Conservation (phyloP, 2,113 vertebrate species). For the Dicrurus megarhynchus region DNA sequence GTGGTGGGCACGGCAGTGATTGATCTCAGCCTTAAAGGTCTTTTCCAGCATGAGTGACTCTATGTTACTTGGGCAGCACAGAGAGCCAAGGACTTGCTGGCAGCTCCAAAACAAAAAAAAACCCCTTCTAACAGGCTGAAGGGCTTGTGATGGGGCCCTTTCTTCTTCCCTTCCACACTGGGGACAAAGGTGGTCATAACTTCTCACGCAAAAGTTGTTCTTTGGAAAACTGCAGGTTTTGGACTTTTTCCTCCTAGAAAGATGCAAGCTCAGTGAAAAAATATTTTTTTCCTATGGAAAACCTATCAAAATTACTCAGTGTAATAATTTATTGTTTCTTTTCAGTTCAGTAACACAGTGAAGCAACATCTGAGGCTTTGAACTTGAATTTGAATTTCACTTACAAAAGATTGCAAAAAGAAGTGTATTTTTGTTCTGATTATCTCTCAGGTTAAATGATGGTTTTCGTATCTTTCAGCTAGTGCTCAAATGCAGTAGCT, state of each 20-base stretch:
- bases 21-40: background rate
- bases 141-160: rapidly evolving
- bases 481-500: background rate
- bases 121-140: rapidly evolving
- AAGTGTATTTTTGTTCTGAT: background rate
- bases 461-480: background rate
- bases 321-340: background rate
- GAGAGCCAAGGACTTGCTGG: background rate
- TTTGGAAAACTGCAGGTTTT: background rate
- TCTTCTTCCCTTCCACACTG: background rate
- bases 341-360: background rate
- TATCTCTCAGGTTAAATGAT: background rate
- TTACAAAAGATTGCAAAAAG: background rate
- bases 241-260: background rate
- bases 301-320: background rate
- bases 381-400: background rate
- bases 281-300: background rate
- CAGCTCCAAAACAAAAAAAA: background rate
- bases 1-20: background rate
- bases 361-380: background rate
- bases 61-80: background rate
- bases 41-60: background rate
- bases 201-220: background rate
- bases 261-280: background rate
- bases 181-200: background rate